Evolutionary conservation across 2,888 invertebrate species (phyloP).

Genomic region (Ophioninae sp.): DNA sequence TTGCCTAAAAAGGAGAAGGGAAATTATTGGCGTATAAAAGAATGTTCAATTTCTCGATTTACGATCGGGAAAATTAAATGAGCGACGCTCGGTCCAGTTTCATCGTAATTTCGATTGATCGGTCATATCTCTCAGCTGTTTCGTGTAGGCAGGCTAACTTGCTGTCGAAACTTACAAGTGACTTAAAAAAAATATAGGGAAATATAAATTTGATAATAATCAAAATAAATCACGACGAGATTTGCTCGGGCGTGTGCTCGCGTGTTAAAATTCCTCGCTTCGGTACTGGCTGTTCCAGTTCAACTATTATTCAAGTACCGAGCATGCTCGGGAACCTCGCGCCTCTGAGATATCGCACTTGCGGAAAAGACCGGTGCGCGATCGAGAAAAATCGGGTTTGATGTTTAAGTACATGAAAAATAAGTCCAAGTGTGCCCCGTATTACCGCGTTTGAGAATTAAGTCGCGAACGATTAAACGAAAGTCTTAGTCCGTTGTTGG

Average conservation of each 20-base stretch:
- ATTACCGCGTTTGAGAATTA: neutral
- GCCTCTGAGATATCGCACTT: too few species aligned
- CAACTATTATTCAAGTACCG: conserved; percentile 22
- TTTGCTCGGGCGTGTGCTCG: conserved; percentile 17
- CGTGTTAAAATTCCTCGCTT: conserved; percentile 38
- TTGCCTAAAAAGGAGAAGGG: conserved; percentile 55
- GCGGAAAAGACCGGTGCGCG: neutral
- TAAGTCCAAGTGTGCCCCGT: conserved; percentile 2
- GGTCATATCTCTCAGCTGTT: conserved; percentile 35
- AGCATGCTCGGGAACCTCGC: conserved; percentile 20
- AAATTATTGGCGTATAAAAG: conserved; percentile 3
- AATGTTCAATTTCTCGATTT: conserved; percentile 61
- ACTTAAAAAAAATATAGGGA: neutral
- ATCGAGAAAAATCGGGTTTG: conserved; percentile 33
- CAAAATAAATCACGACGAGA: conserved; percentile 12
- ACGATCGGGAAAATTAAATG: conserved; percentile 65
- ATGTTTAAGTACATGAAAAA: conserved; percentile 16
- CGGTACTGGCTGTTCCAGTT: conserved; percentile 27
- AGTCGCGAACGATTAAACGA: neutral
- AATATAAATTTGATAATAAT: neutral
- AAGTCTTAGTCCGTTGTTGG: conserved; percentile 61
- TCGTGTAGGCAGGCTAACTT: conserved; percentile 24
- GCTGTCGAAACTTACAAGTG: conserved; percentile 24
- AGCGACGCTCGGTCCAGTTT: conserved; percentile 65
- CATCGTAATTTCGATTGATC: conserved; percentile 48